These are phyloP conservation scores for Brachionus asplanchnoidis DNA, from an alignment of 1,140 invertebrate species.

Conservation along the genomic window DNA sequence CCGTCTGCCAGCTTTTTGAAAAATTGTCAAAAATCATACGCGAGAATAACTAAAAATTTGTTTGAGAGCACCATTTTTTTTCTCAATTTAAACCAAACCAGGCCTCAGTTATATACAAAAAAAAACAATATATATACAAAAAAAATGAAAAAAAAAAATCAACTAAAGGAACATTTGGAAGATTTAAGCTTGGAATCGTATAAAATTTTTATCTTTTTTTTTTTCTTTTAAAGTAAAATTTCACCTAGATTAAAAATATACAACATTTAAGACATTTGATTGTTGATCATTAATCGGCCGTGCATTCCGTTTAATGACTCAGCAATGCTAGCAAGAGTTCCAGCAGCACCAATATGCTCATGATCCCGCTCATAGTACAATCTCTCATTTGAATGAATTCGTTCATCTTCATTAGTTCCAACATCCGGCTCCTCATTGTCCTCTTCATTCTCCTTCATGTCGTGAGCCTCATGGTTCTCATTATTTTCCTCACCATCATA, in stretches of 20 bases:
- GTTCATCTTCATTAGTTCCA: constrained; percentile 24
- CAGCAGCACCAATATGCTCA: constrained; percentile 33
- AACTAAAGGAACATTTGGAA: constrained; percentile 10
- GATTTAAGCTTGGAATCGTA: background rate
- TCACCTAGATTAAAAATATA: background rate
- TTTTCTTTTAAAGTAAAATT: background rate
- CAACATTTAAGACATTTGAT: background rate
- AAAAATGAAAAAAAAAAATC: background rate
- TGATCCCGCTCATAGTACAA: constrained; percentile 21
- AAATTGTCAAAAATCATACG: background rate
- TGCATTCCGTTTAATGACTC: constrained; percentile 26
- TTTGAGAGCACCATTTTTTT: background rate
- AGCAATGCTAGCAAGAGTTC: constrained; percentile 35
- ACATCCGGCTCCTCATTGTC: constrained; percentile 24
- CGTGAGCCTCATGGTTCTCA: background rate
- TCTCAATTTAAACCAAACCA: background rate
- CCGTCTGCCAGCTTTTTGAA: background rate
- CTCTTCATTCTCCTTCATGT: constrained; percentile 19
- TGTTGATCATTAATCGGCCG: background rate
- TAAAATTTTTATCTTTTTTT: background rate
- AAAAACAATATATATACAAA: background rate
- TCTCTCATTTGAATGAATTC: background rate
- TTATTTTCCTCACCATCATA: background rate
- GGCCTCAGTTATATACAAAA: constrained; percentile 12
- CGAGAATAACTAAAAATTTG: background rate